These are phyloP conservation scores for Conopomorpha cramerella DNA, from an alignment of 1,140 invertebrate species.

Conservation along the genomic window DNA sequence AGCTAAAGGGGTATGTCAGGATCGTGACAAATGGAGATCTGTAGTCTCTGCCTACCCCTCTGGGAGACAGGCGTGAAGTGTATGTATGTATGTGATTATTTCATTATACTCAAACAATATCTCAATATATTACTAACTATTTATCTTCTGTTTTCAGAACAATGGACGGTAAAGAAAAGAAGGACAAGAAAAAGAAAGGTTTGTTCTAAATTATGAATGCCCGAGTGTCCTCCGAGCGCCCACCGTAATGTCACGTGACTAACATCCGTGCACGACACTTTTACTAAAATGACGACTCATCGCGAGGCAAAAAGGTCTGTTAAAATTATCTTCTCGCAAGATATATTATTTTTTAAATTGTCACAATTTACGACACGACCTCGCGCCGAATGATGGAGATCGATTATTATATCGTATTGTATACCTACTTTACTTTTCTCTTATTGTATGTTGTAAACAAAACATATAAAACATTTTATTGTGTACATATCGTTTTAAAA, in stretches of 20 bases:
- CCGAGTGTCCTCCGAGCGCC: slow-evolving; percentile 29
- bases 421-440: too few relatives aligned
- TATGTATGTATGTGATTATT: too few relatives aligned
- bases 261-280: too few relatives aligned
- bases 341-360: slow-evolving; percentile 1
- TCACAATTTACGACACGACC: not conserved
- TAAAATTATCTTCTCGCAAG: slow-evolving; percentile 9
- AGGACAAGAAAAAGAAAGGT: slow-evolving; percentile 63
- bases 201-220: slow-evolving; percentile 47
- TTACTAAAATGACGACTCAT: not conserved
- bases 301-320: too few relatives aligned
- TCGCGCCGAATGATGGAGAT: too few relatives aligned
- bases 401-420: slow-evolving; percentile 2
- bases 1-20: too few relatives aligned
- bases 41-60: too few relatives aligned
- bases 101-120: not conserved
- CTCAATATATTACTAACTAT: not conserved
- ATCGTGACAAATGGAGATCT: too few relatives aligned
- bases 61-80: too few relatives aligned
- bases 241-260: slow-evolving; percentile 44
- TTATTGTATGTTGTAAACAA: too few relatives aligned
- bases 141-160: slow-evolving; percentile 35
- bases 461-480: too few relatives aligned
- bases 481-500: too few relatives aligned
- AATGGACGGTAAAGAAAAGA: slow-evolving; percentile 59